A percentile compares a stretch with the other conserved stretches of the same genome.
phyloP scores from a whole-genome alignment of 2,113 vertebrate species.

The Hemiscyllium ocellatum region DNA sequence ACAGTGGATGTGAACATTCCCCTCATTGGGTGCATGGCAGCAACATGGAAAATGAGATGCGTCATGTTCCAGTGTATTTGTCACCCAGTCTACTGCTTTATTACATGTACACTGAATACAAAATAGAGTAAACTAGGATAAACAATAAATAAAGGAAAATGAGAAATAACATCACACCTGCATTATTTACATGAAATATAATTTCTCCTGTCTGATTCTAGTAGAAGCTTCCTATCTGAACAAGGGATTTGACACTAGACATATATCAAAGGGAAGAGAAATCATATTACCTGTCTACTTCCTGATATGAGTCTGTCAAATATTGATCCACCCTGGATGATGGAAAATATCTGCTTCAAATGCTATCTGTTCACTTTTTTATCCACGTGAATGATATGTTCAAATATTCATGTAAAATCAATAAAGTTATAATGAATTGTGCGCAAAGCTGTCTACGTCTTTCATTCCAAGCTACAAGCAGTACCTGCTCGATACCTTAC shows the following conservation, averaged over 20 bases:
- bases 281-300: not conserved
- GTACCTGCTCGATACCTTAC: not conserved
- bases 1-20: too few species aligned
- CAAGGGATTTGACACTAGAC: not conserved
- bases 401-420: not conserved
- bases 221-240: not conserved
- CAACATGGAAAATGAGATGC: too few species aligned
- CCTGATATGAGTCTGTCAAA: not conserved
- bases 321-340: not conserved
- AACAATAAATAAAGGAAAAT: too few species aligned
- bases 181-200: not conserved
- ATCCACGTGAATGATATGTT: not conserved
- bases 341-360: not conserved
- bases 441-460: not conserved
- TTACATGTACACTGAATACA: too few species aligned
- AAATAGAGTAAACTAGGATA: too few species aligned
- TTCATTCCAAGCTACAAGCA: not conserved
- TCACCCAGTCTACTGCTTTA: too few species aligned
- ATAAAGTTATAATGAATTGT: not conserved
- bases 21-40: too few species aligned
- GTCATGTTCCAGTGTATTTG: too few species aligned
- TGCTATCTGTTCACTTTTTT: not conserved
- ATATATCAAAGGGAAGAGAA: not conserved
- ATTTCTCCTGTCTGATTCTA: not conserved
- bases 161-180: too few species aligned